Evolutionary conservation across 2,113 vertebrate genomes (phyloP), one percentile per base, ranked within the genome.

Genomic region (Bujurquina vittata): DNA sequence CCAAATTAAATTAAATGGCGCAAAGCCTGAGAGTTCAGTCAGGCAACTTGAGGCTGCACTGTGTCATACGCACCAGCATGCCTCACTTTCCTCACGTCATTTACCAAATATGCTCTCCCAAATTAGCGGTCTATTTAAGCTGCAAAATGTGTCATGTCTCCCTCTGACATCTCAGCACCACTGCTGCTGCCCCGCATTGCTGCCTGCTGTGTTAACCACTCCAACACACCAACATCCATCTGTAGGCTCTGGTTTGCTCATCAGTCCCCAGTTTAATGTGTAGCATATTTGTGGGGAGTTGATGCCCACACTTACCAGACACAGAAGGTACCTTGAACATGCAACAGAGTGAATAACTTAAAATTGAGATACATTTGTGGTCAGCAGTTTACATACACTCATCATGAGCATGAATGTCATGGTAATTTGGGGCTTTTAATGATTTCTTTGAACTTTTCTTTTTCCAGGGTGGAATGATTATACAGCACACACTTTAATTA

Each of bases 81-180:
- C 46, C 67, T 72, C 67, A 72, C 26, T 72, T 46, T 52, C 67
- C 46, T 14, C 46, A 33, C 46, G 26, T 72, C 67, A 72, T n/a
- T 54, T n/a, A 49, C 26, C 46, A 72, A 72, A 72, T 26, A 72
- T 54, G 6, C 6, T 29, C 10, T 72, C 67, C 46, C 26, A 72
- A 72, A 72, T 72, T 72, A 72, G 18, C 46, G 2, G 46, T 54
- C 67, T 54, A 72, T 31, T 72, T 72, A 33, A 31, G 67, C 18
- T 72, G 10, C 26, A 72, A 72, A 72, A 72, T 72, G 67, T 72
- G 46, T 54, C 46, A 54, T 72, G 43, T 52, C 46, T 33, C 67
- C 26, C 67, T 54, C 23, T 72, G 65, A 72, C 43, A 72, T 52
- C 43, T 72, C 67, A 31, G 46, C 46, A 10, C 43, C 43, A 49